These are phyloP conservation scores for Leucoraja ocellata DNA, from an alignment of 2,797 vertebrate genomes.

Conservation along the genomic window DNA sequence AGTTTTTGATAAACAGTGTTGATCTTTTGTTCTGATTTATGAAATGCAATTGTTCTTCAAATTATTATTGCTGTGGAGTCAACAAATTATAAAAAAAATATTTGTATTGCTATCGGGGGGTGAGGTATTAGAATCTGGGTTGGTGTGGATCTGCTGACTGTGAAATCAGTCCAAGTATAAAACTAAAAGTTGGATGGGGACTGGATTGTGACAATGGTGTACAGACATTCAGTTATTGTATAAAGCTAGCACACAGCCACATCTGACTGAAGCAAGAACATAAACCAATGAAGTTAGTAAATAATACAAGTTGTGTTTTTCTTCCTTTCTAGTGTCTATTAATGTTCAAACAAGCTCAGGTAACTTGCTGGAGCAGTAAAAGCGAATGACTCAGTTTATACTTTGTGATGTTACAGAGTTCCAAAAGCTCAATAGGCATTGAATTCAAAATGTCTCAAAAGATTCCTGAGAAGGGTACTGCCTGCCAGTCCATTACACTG, in stretches of 20 bases:
- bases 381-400: neutral
- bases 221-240: too few species aligned
- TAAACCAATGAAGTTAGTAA: neutral
- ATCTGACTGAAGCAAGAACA: neutral
- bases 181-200: neutral
- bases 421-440: neutral
- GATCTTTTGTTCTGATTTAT: neutral
- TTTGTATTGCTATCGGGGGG: neutral
- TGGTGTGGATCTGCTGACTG: neutral
- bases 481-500: neutral
- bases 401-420: neutral
- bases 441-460: neutral
- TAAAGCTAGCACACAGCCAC: neutral
- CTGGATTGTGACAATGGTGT: neutral
- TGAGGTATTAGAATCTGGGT: neutral
- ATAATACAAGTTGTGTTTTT: neutral
- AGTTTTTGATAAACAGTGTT: neutral
- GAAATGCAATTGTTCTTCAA: neutral
- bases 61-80: neutral
- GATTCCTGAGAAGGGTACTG: neutral
- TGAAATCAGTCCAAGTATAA: neutral
- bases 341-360: slow-evolving; percentile 9
- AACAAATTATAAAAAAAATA: neutral
- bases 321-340: neutral
- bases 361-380: neutral